A percentile compares a stretch with the other conserved stretches of the same genome.
phyloP scores from a whole-genome alignment of 2,797 vertebrate genomes.

The Danio choprae region DNA sequence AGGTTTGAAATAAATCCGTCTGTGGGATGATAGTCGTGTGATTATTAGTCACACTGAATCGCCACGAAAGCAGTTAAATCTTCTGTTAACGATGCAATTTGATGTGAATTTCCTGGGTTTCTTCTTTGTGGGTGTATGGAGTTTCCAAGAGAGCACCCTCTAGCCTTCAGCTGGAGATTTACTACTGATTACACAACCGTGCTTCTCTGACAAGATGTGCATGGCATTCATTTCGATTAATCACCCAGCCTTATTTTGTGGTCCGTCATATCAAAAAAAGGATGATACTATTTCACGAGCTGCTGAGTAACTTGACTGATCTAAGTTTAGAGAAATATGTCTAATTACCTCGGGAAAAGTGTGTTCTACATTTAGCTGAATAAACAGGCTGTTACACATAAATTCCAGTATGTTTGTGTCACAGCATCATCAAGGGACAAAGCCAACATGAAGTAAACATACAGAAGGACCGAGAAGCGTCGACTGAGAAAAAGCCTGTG shows the following conservation, averaged over 20 bases:
- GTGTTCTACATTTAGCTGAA: background rate
- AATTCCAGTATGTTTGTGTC: background rate
- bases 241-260: background rate
- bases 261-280: background rate
- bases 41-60: too few species aligned
- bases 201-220: too few species aligned
- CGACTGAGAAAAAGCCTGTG: background rate
- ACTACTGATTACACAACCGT: too few species aligned
- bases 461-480: background rate
- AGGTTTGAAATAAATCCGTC: too few species aligned
- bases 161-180: too few species aligned
- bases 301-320: background rate
- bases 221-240: too few species aligned
- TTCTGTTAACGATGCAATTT: too few species aligned
- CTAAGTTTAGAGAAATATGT: background rate
- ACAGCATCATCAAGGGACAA: background rate
- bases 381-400: background rate
- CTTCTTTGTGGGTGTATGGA: too few species aligned
- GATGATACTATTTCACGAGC: background rate
- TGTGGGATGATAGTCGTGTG: too few species aligned
- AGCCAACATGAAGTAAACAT: background rate
- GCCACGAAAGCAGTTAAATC: too few species aligned
- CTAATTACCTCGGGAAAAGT: background rate
- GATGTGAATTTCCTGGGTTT: too few species aligned
- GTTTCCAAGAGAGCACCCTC: too few species aligned